These are phyloP conservation scores for Panorpa germanica DNA, from an alignment of 2,888 invertebrate species.

Conservation along the genomic window DNA sequence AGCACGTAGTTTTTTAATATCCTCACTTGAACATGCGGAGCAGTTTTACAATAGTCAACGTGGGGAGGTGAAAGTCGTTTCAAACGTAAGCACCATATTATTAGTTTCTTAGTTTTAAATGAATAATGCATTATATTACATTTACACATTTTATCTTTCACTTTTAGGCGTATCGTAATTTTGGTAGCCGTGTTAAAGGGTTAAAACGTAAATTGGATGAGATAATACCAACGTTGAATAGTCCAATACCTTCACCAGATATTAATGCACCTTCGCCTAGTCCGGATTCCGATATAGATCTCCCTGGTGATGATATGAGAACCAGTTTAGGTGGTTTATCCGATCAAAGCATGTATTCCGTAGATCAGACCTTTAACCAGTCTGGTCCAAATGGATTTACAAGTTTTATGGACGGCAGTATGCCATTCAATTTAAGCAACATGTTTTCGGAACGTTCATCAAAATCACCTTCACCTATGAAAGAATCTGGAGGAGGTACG, in stretches of 20 bases:
- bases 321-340: conserved; percentile 9
- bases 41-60: conserved; percentile 78
- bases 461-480: conserved; percentile 4
- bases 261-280: conserved; percentile 55
- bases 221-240: conserved; percentile 47
- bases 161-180: conserved; percentile 80
- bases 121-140: conserved; percentile 1
- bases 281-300: conserved; percentile 63
- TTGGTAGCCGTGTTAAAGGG: conserved; percentile 70
- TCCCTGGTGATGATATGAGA: conserved; percentile 34
- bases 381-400: conserved; percentile 31
- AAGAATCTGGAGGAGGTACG: conserved; percentile 4
- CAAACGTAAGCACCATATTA: conserved; percentile 56
- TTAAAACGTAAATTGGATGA: conserved; percentile 76
- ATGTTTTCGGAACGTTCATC: conserved; percentile 19
- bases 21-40: conserved; percentile 60
- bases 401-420: conserved; percentile 41
- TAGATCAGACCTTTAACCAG: background rate
- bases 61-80: conserved; percentile 89
- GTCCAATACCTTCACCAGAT: conserved; percentile 39
- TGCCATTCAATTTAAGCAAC: conserved; percentile 35
- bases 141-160: conserved; percentile 4
- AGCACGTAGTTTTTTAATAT: conserved; percentile 58
- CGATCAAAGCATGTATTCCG: conserved; percentile 6
- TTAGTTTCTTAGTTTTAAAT: background rate